Base-by-base conservation (phyloP, 2,113 vertebrate genomes). In the Lepisosteus osseus region DNA sequence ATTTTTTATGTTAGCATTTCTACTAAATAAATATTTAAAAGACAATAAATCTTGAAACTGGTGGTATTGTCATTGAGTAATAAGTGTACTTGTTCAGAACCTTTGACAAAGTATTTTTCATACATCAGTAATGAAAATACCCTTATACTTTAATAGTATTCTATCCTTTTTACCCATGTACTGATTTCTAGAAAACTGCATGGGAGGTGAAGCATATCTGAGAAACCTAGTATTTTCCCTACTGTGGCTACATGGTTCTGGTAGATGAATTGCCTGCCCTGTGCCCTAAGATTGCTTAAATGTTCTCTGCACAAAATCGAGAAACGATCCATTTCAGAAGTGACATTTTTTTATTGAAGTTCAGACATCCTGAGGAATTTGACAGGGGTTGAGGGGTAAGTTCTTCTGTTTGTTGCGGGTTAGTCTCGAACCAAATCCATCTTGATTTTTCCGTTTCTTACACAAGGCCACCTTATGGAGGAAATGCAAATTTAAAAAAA, bases 21-120 rank as follows among this genome's bases (percentile, higher is more conserved):
- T 84, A 83, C 68, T 77, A 85, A 85, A 61, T 73, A 86, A 90
- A 88, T 84, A 84, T 84, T 89, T 87, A 82, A 84, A 74, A 78
- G 61, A 76, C 55, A 78, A 13, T 61, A 45, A 54, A 17, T 47
- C 47, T 68, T 51, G 5, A 51, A 57, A 54, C 51, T 68, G n/a
- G 13, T 54, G 40, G 8, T 7, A 45, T 9, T 42, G 14, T 1
- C 5, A 9, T 61, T 51, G 45, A 8, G 42, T 42, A 44, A 43
- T 54, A n/a, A 51, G 29, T 7, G 41, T 9, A 71, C 9, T 17
- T 54, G 8, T 2, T 70, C 4, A 29, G 17, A 54, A 9, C 40
- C 17, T 29, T 7, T 44, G 41, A 1, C 57, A 69, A 42, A 13
- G 13, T 14, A 69, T 15, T 40, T 71, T 11, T 65, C 42, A 17